A percentile compares a stretch with the other conserved stretches of the same genome.
phyloP scores from a whole-genome alignment of 2,113 vertebrate species.

The Odocoileus virginianus region DNA sequence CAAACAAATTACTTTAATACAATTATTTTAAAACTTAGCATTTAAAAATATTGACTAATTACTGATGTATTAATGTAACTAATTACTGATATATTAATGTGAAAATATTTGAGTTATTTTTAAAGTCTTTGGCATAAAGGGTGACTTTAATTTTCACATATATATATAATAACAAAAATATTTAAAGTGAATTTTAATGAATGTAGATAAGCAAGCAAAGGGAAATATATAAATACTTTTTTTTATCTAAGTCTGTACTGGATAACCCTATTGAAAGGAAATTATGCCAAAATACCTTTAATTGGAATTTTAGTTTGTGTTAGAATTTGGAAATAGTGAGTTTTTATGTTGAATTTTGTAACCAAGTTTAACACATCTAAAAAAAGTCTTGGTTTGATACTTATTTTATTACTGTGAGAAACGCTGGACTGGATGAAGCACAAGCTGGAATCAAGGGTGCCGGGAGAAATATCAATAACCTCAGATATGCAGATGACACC shows the following conservation, averaged over 20 bases:
- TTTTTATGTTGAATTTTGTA: not conserved
- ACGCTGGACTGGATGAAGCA: not conserved
- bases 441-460: not conserved
- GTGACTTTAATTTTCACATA: not conserved
- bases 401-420: not conserved
- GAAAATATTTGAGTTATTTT: not conserved
- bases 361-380: not conserved
- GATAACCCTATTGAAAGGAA: slow-evolving; percentile 3
- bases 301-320: not conserved
- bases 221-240: not conserved
- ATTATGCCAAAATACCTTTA: not conserved
- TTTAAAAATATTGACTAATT: not conserved
- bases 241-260: not conserved
- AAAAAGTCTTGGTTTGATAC: not conserved
- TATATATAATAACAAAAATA: not conserved
- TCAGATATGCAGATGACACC: not conserved
- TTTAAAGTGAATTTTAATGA: not conserved
- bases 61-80: not conserved
- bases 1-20: not conserved
- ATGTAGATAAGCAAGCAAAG: not conserved
- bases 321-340: not conserved
- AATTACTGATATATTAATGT: not conserved
- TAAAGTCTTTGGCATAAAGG: not conserved
- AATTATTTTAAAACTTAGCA: not conserved
- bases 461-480: not conserved